A percentile compares a stretch with the other conserved stretches of the same genome.
These are phyloP conservation scores for Taenioides sp. DNA, from an alignment of 2,797 vertebrate species.

Conservation along the genomic window DNA sequence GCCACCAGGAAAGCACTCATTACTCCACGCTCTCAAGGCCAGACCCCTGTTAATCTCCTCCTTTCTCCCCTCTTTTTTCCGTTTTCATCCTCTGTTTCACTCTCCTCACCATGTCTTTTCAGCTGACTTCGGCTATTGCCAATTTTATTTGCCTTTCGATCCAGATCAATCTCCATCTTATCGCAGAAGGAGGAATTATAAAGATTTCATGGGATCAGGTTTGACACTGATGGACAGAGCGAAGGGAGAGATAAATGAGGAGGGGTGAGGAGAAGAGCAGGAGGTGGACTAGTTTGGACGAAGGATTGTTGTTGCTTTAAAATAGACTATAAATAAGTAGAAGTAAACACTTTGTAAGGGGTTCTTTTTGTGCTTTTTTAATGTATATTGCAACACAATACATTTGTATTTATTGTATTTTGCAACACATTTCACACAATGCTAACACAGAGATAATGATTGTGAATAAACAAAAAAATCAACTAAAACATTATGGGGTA, in stretches of 20 bases:
- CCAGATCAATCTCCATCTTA: constrained; percentile 77
- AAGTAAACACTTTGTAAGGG: not conserved
- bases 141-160: constrained; percentile 79
- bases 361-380: not conserved
- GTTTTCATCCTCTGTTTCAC: constrained; percentile 24
- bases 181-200: constrained; percentile 75
- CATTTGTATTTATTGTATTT: too few relatives aligned
- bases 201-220: constrained; percentile 76
- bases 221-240: constrained; percentile 58
- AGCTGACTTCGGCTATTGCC: constrained; percentile 75
- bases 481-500: too few relatives aligned
- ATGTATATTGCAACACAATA: not conserved
- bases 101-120: constrained; percentile 56
- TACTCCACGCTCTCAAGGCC: constrained; percentile 59
- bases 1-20: constrained; percentile 64
- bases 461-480: too few relatives aligned
- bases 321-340: not conserved
- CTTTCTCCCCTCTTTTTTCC: constrained; percentile 35
- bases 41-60: constrained; percentile 66
- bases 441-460: not conserved
- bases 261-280: not conserved
- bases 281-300: not conserved
- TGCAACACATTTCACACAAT: not conserved
- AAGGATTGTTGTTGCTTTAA: not conserved
- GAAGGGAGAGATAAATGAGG: constrained; percentile 22